Evolutionary conservation across 2,113 vertebrate genomes (phyloP).

Genomic region (Crotalus horridus): DNA sequence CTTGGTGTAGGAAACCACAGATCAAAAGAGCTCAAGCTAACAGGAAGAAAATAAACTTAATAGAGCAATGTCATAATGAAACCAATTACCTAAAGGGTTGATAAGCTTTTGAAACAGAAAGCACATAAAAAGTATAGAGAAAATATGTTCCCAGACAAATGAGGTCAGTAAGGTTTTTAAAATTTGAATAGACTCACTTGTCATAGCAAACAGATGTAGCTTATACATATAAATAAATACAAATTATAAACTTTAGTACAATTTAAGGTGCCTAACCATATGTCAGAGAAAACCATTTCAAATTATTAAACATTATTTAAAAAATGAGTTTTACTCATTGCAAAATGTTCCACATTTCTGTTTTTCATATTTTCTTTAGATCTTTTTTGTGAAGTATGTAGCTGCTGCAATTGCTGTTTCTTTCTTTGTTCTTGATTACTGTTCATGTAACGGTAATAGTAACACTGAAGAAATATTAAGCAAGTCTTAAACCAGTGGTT

Average conservation of each 20-base stretch:
- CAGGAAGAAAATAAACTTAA: not conserved
- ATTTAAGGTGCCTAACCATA: not conserved
- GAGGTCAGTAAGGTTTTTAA: not conserved
- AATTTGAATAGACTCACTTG: not conserved
- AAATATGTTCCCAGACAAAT: not conserved
- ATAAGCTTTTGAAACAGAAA: not conserved
- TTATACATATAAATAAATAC: not conserved
- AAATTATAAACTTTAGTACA: not conserved
- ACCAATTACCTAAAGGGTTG: not conserved
- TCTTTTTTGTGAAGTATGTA: not conserved
- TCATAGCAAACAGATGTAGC: not conserved
- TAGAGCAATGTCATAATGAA: not conserved
- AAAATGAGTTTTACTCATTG: not conserved
- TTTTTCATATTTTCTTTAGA: not conserved
- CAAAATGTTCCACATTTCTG: not conserved
- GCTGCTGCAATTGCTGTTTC: not conserved
- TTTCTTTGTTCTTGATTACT: not conserved
- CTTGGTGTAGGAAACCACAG: not conserved
- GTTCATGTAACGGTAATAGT: not conserved
- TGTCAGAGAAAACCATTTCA: not conserved
- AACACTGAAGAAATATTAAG: not conserved
- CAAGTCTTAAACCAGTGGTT: not conserved
- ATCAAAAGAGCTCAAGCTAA: not conserved
- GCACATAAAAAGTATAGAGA: not conserved
- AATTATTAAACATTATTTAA: not conserved